These are phyloP conservation scores for Tachypleus tridentatus DNA, from an alignment of 1,140 invertebrate species.

Conservation along the genomic window DNA sequence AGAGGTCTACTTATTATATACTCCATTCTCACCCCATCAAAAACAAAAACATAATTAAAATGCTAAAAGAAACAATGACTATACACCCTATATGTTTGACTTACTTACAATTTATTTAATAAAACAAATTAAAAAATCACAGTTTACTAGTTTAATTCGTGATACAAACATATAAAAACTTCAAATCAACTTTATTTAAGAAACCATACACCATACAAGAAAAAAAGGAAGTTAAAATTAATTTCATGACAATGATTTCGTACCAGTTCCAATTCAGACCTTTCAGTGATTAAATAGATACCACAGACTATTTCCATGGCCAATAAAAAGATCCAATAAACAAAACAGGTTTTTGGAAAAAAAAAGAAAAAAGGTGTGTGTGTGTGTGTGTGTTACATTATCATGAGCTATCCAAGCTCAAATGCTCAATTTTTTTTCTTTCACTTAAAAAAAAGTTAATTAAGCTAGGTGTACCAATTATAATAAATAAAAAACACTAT, in stretches of 20 bases:
- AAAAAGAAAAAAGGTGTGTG: too few relatives aligned
- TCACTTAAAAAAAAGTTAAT: too few relatives aligned
- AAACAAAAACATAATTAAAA: background rate
- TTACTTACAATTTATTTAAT: background rate
- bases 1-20: too few relatives aligned
- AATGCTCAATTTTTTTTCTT: too few relatives aligned
- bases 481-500: too few relatives aligned
- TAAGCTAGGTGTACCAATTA: too few relatives aligned
- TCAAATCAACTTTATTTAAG: background rate
- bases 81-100: background rate
- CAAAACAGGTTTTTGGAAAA: too few relatives aligned
- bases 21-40: background rate
- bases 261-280: background rate
- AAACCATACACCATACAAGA: background rate
- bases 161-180: background rate
- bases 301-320: too few relatives aligned
- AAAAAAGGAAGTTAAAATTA: background rate
- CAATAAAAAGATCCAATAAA: too few relatives aligned
- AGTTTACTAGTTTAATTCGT: background rate
- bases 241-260: background rate
- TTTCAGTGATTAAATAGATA: conserved; percentile 39
- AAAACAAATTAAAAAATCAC: background rate
- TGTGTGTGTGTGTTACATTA: too few relatives aligned
- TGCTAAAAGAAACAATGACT: background rate
- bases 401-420: too few relatives aligned